Evolutionary conservation across 2,113 vertebrate species (phyloP), one percentile per base, ranked within the genome.

Genomic region (Gobio gobio): DNA sequence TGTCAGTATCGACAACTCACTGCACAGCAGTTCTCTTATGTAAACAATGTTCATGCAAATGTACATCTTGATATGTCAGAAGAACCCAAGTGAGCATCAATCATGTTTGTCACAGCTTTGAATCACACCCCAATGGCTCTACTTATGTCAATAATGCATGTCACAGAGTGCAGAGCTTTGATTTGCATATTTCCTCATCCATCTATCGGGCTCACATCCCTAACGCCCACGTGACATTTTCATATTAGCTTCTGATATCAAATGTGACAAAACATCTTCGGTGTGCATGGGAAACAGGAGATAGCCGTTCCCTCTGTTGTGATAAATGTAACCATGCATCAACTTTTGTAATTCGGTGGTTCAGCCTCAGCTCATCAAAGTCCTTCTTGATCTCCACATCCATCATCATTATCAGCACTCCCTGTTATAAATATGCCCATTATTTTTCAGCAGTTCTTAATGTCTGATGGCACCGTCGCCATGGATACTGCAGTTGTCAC

Each of bases 321-420:
- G 63, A 82, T 82, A 74, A 73, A 83, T 47, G 66, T 73, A 74
- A 45, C 13, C 63, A 36, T 43, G 68, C 81, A 16, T 83, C 82
- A 36, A 58, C 36, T 75, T 56, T 13, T 43, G 68, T 61, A 45
- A 58, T 75, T 49, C 10, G 0, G 24, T 3, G 5, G 24, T 63
- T 80, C 78, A 61, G 40, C 40, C 58, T 45, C 56, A 80, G 82
- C 49, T 72, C 68, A 61, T 61, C 47, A 45, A 74, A 70, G 68
- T 61, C 10, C 87, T 80, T 82, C n/a, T 51, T 88, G 84, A 87
- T 87, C 86, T 89, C 73, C 18, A 88, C 90, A 93, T 93, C 92
- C 92, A 87, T 93, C 91, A 92, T 90, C 92, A 93, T 93, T 90
- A 92, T 89, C 88, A 87, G 76, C 83, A 63, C 86, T 90, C 51